These are phyloP conservation scores for Drosophila pseudotakahashii DNA, from an alignment of 2,888 invertebrate species.

Conservation along the genomic window DNA sequence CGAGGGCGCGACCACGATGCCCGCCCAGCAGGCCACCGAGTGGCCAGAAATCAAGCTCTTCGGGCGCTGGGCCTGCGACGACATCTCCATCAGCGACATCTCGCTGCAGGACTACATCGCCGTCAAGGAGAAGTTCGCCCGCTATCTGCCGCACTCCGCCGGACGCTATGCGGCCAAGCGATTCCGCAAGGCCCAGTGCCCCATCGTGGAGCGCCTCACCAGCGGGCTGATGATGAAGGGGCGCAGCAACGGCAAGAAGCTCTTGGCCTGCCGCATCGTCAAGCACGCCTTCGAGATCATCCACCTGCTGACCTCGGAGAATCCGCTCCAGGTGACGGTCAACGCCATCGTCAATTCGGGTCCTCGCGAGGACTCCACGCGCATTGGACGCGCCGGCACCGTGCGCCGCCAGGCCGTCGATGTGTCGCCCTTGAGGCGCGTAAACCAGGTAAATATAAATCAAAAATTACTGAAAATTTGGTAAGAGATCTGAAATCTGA, in stretches of 20 bases:
- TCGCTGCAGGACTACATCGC: conserved; percentile 98
- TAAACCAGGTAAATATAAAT: conserved; percentile 90
- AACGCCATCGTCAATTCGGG: conserved; percentile 98
- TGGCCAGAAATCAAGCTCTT: conserved; percentile 98
- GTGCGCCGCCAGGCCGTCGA: conserved; percentile 99
- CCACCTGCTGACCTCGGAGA: conserved; percentile 56
- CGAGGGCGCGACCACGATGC: conserved; percentile 11
- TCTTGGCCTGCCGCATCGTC: conserved; percentile 99
- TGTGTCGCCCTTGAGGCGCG: conserved; percentile 98
- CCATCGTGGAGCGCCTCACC: conserved; percentile 98
- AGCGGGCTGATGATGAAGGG: conserved; percentile 99
- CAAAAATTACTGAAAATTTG: too few relatives aligned
- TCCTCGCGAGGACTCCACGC: conserved; percentile 99
- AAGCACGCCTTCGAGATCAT: conserved; percentile 97
- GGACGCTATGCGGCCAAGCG: conserved; percentile 99
- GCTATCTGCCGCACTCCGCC: conserved; percentile 98
- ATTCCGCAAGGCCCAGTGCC: conserved; percentile 99
- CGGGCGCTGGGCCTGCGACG: conserved; percentile 98
- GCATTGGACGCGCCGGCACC: conserved; percentile 99
- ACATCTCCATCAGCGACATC: conserved; percentile 99
- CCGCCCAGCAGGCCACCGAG: conserved; percentile 85
- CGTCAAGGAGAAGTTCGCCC: conserved; percentile 98
- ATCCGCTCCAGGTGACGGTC: conserved; percentile 57
- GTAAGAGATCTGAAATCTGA: too few relatives aligned
- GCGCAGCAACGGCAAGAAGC: conserved; percentile 99